Conservation (phyloP, 2,113 vertebrate species). For the Aspiorhynchus laticeps region DNA sequence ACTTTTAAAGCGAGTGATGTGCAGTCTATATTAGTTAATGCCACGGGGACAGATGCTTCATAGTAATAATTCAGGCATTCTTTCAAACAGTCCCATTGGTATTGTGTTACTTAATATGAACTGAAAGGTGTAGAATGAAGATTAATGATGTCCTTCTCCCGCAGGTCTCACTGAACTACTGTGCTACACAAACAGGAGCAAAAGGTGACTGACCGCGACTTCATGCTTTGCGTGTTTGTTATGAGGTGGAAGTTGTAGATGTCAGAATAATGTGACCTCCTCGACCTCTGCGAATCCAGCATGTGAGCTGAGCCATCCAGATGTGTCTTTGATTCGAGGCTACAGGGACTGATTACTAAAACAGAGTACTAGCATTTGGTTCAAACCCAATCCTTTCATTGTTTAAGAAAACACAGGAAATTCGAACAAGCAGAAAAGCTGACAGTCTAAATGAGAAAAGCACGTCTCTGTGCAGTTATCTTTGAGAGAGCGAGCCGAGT, state of each 20-base stretch:
- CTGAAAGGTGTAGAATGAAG: slow-evolving; percentile 63
- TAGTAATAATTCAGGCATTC: slow-evolving; percentile 54
- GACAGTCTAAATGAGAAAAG: neutral
- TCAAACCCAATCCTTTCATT: neutral
- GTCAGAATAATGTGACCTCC: slow-evolving; percentile 36
- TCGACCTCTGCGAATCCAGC: neutral
- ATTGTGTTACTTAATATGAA: slow-evolving; percentile 59
- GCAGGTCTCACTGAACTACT: slow-evolving; percentile 48
- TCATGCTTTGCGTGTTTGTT: slow-evolving; percentile 45
- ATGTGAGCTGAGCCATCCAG: neutral
- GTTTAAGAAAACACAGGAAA: slow-evolving; percentile 15
- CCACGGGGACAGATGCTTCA: slow-evolving; percentile 44
- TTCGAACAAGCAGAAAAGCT: neutral
- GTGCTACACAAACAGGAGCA: slow-evolving; percentile 36
- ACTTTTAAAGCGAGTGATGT: slow-evolving; percentile 46
- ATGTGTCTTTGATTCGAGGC: slow-evolving; percentile 1
- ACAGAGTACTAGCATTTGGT: neutral
- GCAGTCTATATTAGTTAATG: slow-evolving; percentile 47
- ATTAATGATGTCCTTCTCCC: slow-evolving; percentile 64
- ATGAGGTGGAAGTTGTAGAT: slow-evolving; percentile 42
- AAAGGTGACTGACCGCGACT: slow-evolving; percentile 44
- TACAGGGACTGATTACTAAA: slow-evolving; percentile 26
- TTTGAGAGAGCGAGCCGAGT: neutral
- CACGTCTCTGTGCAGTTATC: neutral
- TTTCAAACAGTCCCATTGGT: slow-evolving; percentile 54